Percentiles rank a stretch among this genome's conserved stretches.
Evolutionary conservation across 53 echinoderm and acorn worm species (phyloP).

Genomic region (Zoroaster sp.): DNA sequence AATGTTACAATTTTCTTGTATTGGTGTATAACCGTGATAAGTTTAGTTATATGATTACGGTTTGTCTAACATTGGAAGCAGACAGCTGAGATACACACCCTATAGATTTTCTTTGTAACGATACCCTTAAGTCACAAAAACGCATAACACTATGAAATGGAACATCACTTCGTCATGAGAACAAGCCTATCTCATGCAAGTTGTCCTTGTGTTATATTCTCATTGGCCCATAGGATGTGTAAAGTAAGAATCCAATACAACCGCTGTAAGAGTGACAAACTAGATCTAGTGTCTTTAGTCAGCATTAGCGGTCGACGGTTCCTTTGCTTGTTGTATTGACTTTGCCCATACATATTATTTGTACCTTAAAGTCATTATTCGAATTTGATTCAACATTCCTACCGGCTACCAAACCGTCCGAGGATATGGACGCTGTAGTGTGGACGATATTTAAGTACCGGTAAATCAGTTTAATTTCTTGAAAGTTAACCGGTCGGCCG

Average conservation of each 20-base stretch:
- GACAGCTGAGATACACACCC: too few relatives aligned
- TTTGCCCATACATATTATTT: not conserved
- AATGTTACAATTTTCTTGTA: too few relatives aligned
- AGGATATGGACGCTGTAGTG: not conserved
- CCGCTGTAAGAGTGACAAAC: not conserved
- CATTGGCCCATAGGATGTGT: not conserved
- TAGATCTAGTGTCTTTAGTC: not conserved
- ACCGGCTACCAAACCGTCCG: not conserved
- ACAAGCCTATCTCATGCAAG: not conserved
- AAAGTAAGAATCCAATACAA: not conserved
- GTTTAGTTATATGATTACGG: too few relatives aligned
- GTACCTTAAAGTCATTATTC: not conserved
- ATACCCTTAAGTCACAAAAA: not conserved
- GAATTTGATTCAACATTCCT: not conserved
- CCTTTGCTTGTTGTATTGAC: not conserved
- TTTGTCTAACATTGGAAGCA: too few relatives aligned
- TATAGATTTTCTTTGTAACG: too few relatives aligned
- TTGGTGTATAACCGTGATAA: too few relatives aligned
- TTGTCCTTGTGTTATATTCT: not conserved
- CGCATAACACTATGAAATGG: not conserved
- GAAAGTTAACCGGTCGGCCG: not conserved
- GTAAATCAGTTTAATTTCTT: constrained; percentile 24
- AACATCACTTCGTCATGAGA: too few relatives aligned
- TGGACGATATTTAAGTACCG: not conserved
- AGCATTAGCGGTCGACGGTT: not conserved